Evolutionary conservation across 2,888 invertebrate genomes (phyloP).

Genomic region (Chaetogeoica ovagalla): DNA sequence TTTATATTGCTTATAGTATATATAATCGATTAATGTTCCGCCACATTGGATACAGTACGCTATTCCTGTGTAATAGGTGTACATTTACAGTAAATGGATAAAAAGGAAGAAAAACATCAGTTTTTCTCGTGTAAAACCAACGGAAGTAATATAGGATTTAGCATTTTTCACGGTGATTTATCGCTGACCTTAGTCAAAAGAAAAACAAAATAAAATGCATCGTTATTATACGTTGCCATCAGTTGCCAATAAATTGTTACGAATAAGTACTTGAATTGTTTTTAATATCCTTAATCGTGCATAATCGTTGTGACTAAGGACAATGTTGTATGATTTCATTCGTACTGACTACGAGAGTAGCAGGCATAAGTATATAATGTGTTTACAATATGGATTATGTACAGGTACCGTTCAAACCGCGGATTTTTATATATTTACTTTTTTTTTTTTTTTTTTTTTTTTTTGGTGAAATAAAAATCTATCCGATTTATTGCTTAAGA

Average conservation of each 20-base stretch:
- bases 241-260: background rate
- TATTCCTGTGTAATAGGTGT: background rate
- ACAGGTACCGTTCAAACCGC: background rate
- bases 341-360: background rate
- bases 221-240: background rate
- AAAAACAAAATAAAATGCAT: background rate
- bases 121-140: background rate
- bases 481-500: constrained; percentile 31
- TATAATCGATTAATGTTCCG: constrained; percentile 11
- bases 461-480: constrained; percentile 22
- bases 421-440: background rate
- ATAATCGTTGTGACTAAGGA: constrained; percentile 32
- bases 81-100: background rate
- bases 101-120: background rate
- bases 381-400: too few relatives aligned
- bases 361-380: background rate
- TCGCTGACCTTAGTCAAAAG: background rate
- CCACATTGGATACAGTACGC: background rate
- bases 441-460: background rate
- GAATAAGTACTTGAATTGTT: background rate
- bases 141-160: background rate
- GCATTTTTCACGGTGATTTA: constrained; percentile 4
- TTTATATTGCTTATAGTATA: background rate
- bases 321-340: background rate
- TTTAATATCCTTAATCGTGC: constrained; percentile 4